These are phyloP conservation scores for Polyodon spathula DNA, from an alignment of 2,113 vertebrate species.

Conservation along the genomic window DNA sequence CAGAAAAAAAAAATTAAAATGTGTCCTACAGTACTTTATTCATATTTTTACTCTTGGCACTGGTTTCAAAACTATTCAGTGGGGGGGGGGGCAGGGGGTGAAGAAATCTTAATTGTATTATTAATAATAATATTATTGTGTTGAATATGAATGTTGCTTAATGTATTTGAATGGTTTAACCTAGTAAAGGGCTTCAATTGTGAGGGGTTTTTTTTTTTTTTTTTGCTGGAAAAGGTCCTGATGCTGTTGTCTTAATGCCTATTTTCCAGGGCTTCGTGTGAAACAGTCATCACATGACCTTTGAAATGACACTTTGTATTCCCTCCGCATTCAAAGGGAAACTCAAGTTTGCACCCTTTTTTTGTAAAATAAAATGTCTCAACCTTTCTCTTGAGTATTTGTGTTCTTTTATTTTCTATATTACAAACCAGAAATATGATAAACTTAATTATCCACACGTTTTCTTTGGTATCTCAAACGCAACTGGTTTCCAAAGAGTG, in stretches of 20 bases:
- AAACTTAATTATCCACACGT: no score
- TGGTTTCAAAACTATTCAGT: constrained; percentile 57
- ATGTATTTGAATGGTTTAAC: constrained; percentile 66
- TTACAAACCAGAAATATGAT: no score
- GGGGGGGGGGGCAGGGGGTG: no score
- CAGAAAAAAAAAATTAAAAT: constrained; percentile 46
- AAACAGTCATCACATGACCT: constrained; percentile 58
- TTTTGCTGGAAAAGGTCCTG: constrained; percentile 60
- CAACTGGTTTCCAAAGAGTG: no score
- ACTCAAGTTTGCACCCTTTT: constrained; percentile 80
- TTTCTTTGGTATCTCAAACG: no score
- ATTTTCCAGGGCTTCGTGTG: constrained; percentile 55
- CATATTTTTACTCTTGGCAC: constrained; percentile 43
- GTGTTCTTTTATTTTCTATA: constrained; percentile 12
- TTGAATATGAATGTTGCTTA: constrained; percentile 79
- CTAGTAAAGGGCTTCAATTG: constrained; percentile 64
- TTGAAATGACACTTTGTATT: constrained; percentile 65
- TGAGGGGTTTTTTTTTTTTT: constrained; percentile 56
- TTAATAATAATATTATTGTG: constrained; percentile 67
- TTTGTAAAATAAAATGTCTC: constrained; percentile 81
- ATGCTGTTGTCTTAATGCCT: constrained; percentile 54
- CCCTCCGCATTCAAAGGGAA: constrained; percentile 64
- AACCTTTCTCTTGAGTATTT: constrained; percentile 33
- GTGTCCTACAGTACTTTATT: constrained; percentile 58
- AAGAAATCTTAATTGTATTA: no score